Evolutionary conservation across 2,888 invertebrate species (phyloP).

Genomic region (Hyles lineata): DNA sequence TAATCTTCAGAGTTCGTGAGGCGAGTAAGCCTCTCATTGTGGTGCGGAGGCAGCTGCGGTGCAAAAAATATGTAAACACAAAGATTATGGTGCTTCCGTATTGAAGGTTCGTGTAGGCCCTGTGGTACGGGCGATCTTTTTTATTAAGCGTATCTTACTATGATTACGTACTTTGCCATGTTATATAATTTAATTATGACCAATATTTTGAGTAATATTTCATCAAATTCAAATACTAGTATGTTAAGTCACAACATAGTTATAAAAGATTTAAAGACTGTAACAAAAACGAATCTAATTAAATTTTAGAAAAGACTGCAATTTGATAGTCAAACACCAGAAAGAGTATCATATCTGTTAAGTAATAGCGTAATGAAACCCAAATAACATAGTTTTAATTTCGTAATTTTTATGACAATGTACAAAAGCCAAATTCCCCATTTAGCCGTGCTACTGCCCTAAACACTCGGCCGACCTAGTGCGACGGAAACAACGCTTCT

Average conservation of each 20-base stretch:
- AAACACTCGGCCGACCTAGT: slow-evolving; percentile 8
- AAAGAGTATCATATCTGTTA: too few relatives aligned
- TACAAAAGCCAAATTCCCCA: neutral
- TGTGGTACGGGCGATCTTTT: neutral
- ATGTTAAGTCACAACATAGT: too few relatives aligned
- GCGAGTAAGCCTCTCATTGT: slow-evolving; percentile 73
- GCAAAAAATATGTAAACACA: slow-evolving; percentile 24
- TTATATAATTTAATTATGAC: too few relatives aligned
- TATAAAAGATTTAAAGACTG: too few relatives aligned
- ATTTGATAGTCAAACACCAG: too few relatives aligned
- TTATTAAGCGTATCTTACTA: neutral
- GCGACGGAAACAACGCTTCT: slow-evolving; percentile 16
- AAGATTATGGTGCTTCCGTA: slow-evolving; percentile 11
- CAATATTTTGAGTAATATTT: too few relatives aligned
- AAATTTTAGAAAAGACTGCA: too few relatives aligned
- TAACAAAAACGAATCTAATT: too few relatives aligned
- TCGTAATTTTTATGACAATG: neutral
- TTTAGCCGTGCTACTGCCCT: neutral
- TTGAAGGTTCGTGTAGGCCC: neutral
- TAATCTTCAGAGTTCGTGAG: slow-evolving; percentile 65
- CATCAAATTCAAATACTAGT: too few relatives aligned
- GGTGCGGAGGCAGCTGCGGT: slow-evolving; percentile 58
- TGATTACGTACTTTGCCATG: too few relatives aligned
- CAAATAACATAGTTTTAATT: neutral
- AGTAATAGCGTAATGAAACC: too few relatives aligned